These are phyloP conservation scores for Chionomys nivalis DNA, from an alignment of 2,113 vertebrate species.

Conservation along the genomic window DNA sequence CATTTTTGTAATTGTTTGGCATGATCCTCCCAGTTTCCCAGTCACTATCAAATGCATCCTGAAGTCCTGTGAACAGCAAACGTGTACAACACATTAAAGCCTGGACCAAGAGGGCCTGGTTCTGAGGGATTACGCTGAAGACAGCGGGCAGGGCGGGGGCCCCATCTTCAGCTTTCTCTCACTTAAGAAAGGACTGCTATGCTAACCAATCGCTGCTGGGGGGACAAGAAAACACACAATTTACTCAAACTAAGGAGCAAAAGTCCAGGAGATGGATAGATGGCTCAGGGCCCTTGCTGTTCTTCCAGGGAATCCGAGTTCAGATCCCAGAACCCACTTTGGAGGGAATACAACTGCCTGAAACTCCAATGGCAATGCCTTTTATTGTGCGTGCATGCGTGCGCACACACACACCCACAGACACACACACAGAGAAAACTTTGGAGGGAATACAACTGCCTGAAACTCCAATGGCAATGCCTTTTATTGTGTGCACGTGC, in stretches of 20 bases:
- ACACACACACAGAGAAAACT: not conserved
- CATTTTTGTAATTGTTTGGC: constrained; percentile 93
- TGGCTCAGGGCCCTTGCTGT: not conserved
- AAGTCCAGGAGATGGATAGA: not conserved
- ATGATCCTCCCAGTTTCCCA: constrained; percentile 96
- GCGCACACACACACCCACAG: too few species aligned
- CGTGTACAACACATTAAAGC: not conserved
- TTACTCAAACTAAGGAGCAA: not conserved
- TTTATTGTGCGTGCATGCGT: not conserved
- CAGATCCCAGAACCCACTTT: not conserved
- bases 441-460: not conserved
- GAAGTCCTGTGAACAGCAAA: constrained; percentile 90
- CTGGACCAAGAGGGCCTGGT: not conserved
- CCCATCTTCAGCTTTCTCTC: not conserved
- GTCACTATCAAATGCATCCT: constrained; percentile 96
- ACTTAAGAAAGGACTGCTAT: not conserved
- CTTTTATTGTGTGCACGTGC: not conserved
- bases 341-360: not conserved
- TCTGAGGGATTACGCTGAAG: not conserved
- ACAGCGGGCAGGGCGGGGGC: too few species aligned
- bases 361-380: not conserved
- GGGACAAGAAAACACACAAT: not conserved
- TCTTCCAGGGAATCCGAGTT: not conserved
- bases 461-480: not conserved
- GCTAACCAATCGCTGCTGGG: not conserved